A percentile compares a stretch with the other conserved stretches of the same genome.
Evolutionary conservation across 2,113 vertebrate species (phyloP).

Genomic region (Eretmochelys imbricata): DNA sequence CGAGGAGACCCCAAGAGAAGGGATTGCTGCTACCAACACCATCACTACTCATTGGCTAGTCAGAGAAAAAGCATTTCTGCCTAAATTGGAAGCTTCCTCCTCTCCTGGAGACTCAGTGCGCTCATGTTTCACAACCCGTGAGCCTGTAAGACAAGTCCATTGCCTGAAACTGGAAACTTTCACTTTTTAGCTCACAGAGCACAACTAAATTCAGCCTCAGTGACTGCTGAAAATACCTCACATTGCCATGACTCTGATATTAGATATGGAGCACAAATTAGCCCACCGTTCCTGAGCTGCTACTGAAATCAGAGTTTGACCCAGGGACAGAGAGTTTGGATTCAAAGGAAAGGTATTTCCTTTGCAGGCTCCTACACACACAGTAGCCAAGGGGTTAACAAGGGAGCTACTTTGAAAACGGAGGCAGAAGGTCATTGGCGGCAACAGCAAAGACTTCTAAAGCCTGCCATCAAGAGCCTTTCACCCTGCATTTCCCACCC

Average conservation of each 20-base stretch:
- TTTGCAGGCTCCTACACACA: conserved; percentile 52
- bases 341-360: conserved; percentile 65
- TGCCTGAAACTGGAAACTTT: conserved; percentile 62
- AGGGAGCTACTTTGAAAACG: conserved; percentile 81
- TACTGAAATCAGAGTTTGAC: conserved; percentile 53
- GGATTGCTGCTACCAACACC: background rate
- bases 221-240: background rate
- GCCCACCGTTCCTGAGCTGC: conserved; percentile 18
- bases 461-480: conserved; percentile 85
- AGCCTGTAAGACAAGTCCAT: conserved; percentile 56
- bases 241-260: background rate
- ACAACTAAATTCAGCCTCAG: conserved; percentile 8
- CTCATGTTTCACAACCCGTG: conserved; percentile 58
- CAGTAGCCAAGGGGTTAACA: conserved; percentile 81
- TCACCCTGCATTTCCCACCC: conserved; percentile 92
- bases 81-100: conserved; percentile 70
- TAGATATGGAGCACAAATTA: conserved; percentile 14
- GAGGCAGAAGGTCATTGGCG: conserved; percentile 82
- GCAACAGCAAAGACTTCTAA: conserved; percentile 85
- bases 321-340: conserved; percentile 41
- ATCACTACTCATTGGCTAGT: conserved; percentile 52
- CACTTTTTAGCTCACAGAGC: conserved; percentile 29
- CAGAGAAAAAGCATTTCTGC: conserved; percentile 59
- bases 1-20: conserved; percentile 37
- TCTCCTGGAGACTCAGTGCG: conserved; percentile 54